Percentiles rank a stretch among this genome's conserved stretches.
Evolutionary conservation across 1,140 invertebrate genomes (phyloP).

Genomic region (Coboldia fuscipes): DNA sequence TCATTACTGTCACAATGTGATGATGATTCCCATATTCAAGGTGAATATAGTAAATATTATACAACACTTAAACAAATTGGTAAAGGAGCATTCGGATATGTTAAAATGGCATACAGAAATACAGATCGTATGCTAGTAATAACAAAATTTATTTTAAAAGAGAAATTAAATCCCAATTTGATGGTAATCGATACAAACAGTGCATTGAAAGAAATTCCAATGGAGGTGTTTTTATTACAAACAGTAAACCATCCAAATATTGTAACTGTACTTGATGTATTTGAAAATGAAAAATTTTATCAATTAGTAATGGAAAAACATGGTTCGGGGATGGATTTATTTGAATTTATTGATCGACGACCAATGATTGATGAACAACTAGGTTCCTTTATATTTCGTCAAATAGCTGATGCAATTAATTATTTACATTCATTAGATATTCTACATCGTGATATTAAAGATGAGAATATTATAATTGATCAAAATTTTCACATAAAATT

Average conservation of each 20-base stretch:
- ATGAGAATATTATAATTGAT: slow-evolving; percentile 57
- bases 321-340: slow-evolving; percentile 53
- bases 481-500: slow-evolving; percentile 51
- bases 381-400: slow-evolving; percentile 47
- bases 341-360: slow-evolving; percentile 55
- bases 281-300: slow-evolving; percentile 47
- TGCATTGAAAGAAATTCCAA: slow-evolving; percentile 29
- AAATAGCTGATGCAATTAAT: slow-evolving; percentile 44
- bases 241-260: slow-evolving; percentile 49
- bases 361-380: slow-evolving; percentile 46
- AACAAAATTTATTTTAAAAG: slow-evolving; percentile 50
- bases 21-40: slow-evolving; percentile 26
- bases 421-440: slow-evolving; percentile 45
- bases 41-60: slow-evolving; percentile 39
- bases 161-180: slow-evolving; percentile 43
- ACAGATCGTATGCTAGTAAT: slow-evolving; percentile 38
- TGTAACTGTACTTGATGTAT: slow-evolving; percentile 45
- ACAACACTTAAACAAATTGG: slow-evolving; percentile 48
- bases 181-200: slow-evolving; percentile 39
- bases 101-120: slow-evolving; percentile 40
- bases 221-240: slow-evolving; percentile 41
- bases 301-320: slow-evolving; percentile 66
- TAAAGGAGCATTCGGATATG: slow-evolving; percentile 55
- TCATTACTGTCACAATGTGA: slow-evolving; percentile 26
- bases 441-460: slow-evolving; percentile 52